phyloP scores from a whole-genome alignment of 2,797 vertebrate species.

The Botia kubotai region DNA sequence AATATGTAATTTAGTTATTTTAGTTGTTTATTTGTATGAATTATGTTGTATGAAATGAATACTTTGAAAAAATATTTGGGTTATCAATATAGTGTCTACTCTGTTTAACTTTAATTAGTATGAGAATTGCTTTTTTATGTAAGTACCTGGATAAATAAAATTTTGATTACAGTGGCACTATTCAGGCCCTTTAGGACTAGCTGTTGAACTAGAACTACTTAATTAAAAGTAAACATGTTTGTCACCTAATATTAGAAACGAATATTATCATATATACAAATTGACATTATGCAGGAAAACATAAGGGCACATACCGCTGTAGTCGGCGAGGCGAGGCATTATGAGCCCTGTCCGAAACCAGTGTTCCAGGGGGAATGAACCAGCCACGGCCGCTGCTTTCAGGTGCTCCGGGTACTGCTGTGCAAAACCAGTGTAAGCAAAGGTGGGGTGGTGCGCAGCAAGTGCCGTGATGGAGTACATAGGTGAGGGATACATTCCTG shows the following conservation, averaged over 20 bases:
- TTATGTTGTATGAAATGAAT: too few species aligned
- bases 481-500: conserved; percentile 75
- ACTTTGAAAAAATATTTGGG: too few species aligned
- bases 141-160: too few species aligned
- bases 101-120: not conserved
- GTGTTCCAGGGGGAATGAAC: conserved; percentile 82
- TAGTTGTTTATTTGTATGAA: too few species aligned
- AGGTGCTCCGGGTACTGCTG: conserved; percentile 81
- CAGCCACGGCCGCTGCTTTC: conserved; percentile 73
- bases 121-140: not conserved
- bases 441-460: conserved; percentile 79
- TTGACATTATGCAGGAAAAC: not conserved
- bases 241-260: not conserved
- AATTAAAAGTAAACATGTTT: not conserved
- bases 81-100: not conserved
- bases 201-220: too few species aligned
- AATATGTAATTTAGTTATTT: too few species aligned
- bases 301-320: conserved; percentile 75
- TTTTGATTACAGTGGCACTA: too few species aligned
- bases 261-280: not conserved
- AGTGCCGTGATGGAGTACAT: conserved; percentile 78
- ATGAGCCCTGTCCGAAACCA: conserved; percentile 89
- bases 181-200: too few species aligned
- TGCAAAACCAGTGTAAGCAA: conserved; percentile 79
- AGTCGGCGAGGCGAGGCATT: conserved; percentile 84